phyloP scores from a whole-genome alignment of 2,797 vertebrate species.

The Xiphorhynchus erythropygius region DNA sequence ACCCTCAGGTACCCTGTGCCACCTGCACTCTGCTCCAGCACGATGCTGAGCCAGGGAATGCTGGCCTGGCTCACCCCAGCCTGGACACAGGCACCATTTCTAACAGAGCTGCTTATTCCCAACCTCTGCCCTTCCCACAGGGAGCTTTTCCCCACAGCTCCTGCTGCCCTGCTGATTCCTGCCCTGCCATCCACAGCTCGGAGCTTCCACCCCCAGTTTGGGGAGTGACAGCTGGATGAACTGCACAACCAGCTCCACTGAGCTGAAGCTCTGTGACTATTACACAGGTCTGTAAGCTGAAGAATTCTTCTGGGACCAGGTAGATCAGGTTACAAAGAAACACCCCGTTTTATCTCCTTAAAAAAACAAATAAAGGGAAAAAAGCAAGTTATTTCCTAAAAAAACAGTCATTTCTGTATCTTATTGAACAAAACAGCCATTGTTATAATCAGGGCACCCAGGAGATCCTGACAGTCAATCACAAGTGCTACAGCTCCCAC shows the following conservation, averaged over 20 bases:
- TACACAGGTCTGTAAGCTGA: rapidly evolving
- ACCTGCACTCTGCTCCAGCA: background rate
- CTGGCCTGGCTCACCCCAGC: background rate
- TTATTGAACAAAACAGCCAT: background rate
- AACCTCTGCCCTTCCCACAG: background rate
- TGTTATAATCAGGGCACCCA: background rate
- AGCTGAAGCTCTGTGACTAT: background rate
- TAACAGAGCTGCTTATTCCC: background rate
- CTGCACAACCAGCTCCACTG: background rate
- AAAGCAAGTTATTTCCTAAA: background rate
- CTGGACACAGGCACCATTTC: background rate
- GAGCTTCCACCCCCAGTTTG: background rate
- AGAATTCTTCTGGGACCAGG: background rate
- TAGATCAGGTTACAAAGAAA: background rate
- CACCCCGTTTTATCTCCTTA: background rate
- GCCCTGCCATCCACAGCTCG: rapidly evolving
- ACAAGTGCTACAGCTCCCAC: background rate
- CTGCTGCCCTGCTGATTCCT: background rate
- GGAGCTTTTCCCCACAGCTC: background rate
- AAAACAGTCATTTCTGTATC: background rate
- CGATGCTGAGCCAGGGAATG: background rate
- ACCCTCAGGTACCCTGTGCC: background rate
- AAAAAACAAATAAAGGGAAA: background rate
- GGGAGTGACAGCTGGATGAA: too few relatives aligned
- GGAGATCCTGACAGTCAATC: background rate